Base-by-base conservation (phyloP, 2,888 invertebrate genomes). In the Octonoba sinensis region DNA sequence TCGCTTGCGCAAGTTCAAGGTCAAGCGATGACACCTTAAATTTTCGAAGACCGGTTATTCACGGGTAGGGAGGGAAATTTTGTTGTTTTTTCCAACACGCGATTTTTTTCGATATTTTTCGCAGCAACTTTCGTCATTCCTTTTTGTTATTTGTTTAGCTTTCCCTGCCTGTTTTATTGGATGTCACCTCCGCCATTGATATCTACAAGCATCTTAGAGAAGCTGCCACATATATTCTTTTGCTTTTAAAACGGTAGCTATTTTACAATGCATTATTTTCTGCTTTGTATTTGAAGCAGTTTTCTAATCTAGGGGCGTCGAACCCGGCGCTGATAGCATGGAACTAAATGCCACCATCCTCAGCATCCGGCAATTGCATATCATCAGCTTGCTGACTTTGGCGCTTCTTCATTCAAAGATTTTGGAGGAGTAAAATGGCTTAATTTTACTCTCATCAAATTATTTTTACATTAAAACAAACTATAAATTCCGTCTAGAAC, bases 11-110 rank as follows among this genome's bases (percentile, higher is more conserved):
- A 74, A 81, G 81, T 81, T 81, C 81, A 81, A 81, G 81, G 81
- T 81, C 69, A 74, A 64, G 54, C 57, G 69, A 69, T 67, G 81
- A 74, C 81, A 74, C 81, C 81, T 74, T 74, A 79, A 79, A 79
- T 79, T 79, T 79, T 47, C 59, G 62, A 60, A 76, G 76, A 79
- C 79, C 79, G 78, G 72, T 72, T 79, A 64, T 72, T 16, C 66
- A 67, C 24, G 74, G 46, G 27, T 27, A 27, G 27, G 27, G 27
- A 65, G 57, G 22, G 67, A 75, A 72, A 67, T 62, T 71, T 67
- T 79, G 79, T 79, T 79, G 79, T 79, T 79, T 79, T 79, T 76
- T 69, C 47, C 49, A 60, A 71, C 59, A 47, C 59, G 60, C 59
- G 59, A 49, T 66, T 49, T 60, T 49, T 75, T 75, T 75, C 49